These are phyloP conservation scores for Dolichopus griseipennis DNA, from an alignment of 2,888 invertebrate species.

Conservation along the genomic window DNA sequence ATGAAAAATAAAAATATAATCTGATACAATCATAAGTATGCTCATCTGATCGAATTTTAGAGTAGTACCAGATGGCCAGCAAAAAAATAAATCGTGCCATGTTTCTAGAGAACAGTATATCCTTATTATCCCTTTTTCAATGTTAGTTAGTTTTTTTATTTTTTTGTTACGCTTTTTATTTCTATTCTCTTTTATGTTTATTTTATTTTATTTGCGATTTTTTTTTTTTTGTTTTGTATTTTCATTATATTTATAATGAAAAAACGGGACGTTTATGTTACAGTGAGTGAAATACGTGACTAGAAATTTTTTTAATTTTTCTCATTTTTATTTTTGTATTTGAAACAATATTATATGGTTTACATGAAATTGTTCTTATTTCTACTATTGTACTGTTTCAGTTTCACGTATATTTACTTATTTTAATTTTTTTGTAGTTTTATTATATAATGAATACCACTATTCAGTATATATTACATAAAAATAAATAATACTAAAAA, in stretches of 20 bases:
- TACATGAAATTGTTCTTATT: neutral
- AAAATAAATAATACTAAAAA: too few relatives aligned
- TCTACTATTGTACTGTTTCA: neutral
- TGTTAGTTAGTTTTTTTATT: neutral
- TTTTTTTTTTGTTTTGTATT: neutral
- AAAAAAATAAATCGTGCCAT: slow-evolving; percentile 2
- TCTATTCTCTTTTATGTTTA: neutral
- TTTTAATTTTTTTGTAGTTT: too few relatives aligned
- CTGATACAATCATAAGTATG: too few relatives aligned
- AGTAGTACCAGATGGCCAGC: neutral
- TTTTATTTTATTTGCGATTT: neutral
- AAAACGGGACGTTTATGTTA: slow-evolving; percentile 6
- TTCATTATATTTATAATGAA: slow-evolving; percentile 4
- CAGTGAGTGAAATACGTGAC: slow-evolving; percentile 4
- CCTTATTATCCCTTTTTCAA: slow-evolving; percentile 5
- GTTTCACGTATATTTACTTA: too few relatives aligned
- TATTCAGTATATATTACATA: too few relatives aligned
- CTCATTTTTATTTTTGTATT: neutral
- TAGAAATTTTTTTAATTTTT: neutral
- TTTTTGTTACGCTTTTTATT: neutral
- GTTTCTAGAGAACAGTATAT: neutral
- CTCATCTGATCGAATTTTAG: neutral
- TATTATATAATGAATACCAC: too few relatives aligned
- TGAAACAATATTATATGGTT: neutral
- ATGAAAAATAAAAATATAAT: too few relatives aligned